Evolutionary conservation across 2,888 invertebrate species (phyloP).

Genomic region (Chloroclysta siterata): DNA sequence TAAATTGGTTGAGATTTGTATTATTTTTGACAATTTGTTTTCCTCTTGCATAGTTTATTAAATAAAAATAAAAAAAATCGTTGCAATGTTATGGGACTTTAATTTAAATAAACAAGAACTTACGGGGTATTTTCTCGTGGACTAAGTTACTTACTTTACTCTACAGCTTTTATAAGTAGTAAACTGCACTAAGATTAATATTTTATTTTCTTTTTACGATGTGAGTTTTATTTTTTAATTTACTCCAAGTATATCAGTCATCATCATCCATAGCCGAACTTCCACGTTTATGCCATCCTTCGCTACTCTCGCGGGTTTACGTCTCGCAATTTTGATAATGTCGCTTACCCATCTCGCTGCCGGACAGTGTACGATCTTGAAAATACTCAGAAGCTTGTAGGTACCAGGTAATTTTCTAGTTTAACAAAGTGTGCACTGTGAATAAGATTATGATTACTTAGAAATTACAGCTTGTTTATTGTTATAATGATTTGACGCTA

Average conservation of each 20-base stretch:
- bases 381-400: neutral
- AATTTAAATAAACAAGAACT: too few relatives aligned
- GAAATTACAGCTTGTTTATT: conserved; percentile 1
- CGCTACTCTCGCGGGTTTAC: neutral
- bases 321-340: neutral
- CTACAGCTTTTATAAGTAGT: too few relatives aligned
- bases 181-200: too few relatives aligned
- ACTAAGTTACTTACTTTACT: too few relatives aligned
- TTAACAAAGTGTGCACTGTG: neutral
- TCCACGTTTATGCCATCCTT: too few relatives aligned
- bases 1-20: conserved; percentile 11
- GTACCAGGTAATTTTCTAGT: neutral
- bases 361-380: neutral
- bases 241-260: too few relatives aligned
- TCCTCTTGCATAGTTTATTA: too few relatives aligned
- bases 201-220: too few relatives aligned
- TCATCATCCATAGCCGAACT: too few relatives aligned
- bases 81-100: neutral
- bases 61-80: too few relatives aligned
- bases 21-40: conserved; percentile 1
- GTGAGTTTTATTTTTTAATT: too few relatives aligned
- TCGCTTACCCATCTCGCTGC: neutral
- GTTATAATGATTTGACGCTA: conserved; percentile 11
- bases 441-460: neutral
- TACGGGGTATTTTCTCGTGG: too few relatives aligned